phyloP scores from a whole-genome alignment of 2,113 vertebrate genomes.

The Cepphus grylle region DNA sequence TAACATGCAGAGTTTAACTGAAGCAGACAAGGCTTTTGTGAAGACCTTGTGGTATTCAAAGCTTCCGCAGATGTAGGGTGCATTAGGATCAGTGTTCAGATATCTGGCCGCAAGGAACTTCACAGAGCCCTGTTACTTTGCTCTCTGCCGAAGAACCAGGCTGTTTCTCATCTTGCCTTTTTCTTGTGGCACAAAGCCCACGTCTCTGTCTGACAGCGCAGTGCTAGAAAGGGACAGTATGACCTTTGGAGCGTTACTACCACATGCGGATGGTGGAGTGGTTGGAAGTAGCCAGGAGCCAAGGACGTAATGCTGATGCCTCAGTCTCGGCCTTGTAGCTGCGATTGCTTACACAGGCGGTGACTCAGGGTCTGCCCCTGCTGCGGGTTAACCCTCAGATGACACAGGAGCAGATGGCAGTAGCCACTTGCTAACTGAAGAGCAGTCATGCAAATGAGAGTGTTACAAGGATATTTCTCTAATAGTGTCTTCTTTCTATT shows the following conservation, averaged over 20 bases:
- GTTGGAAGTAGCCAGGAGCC: conserved; percentile 7
- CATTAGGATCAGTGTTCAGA: conserved; percentile 20
- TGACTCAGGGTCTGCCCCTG: conserved; percentile 17
- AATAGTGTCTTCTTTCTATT: background rate
- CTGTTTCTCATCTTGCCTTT: background rate
- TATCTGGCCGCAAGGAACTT: background rate
- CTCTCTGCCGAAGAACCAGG: background rate
- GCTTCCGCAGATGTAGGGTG: background rate
- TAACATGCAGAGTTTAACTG: conserved; percentile 40
- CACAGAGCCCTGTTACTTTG: background rate
- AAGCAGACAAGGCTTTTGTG: conserved; percentile 14
- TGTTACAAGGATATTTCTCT: conserved; percentile 15
- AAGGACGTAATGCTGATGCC: background rate
- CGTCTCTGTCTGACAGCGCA: background rate
- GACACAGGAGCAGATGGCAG: conserved; percentile 36
- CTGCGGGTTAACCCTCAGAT: background rate
- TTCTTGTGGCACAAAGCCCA: background rate
- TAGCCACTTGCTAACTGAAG: background rate
- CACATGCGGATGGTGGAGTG: background rate
- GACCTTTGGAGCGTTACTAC: background rate
- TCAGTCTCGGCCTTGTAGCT: background rate
- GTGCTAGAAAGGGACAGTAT: background rate
- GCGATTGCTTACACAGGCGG: background rate
- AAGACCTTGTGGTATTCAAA: conserved; percentile 7
- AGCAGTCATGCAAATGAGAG: conserved; percentile 11